A percentile compares a stretch with the other conserved stretches of the same genome.
Conservation (phyloP, 2,888 invertebrate species). For the Mylabris sibirica region DNA sequence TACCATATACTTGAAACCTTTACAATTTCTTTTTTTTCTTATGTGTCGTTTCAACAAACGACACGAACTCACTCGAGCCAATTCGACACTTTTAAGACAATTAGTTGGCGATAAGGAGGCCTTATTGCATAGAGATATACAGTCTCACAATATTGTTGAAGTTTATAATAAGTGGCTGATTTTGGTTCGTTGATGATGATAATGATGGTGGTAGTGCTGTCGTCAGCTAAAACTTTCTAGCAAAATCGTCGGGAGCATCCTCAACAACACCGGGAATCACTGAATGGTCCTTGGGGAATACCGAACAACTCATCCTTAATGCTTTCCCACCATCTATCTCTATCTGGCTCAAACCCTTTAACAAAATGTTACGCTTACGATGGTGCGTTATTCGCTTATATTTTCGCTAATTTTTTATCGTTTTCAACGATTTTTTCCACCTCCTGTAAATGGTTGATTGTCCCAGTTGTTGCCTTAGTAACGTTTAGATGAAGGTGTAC, state of each 20-base stretch:
- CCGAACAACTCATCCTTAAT: slow-evolving; percentile 40
- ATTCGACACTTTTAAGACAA: background rate
- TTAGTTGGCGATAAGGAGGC: background rate
- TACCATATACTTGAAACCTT: background rate
- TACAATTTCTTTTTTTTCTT: background rate
- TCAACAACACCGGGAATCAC: slow-evolving; percentile 38
- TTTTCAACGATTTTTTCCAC: background rate
- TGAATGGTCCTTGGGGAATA: slow-evolving; percentile 41
- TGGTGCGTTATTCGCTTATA: background rate
- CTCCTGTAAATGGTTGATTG: background rate
- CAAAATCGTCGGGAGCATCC: slow-evolving; percentile 39
- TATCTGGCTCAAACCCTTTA: background rate
- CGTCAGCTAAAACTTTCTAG: slow-evolving; percentile 41
- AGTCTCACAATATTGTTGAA: background rate
- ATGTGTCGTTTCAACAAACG: no score
- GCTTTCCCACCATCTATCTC: slow-evolving; percentile 24
- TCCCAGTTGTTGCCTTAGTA: slow-evolving; percentile 31
- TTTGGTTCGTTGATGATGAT: background rate
- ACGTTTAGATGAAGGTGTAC: slow-evolving; percentile 31
- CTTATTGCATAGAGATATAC: background rate
- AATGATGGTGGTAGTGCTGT: slow-evolving; percentile 24
- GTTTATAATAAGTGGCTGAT: slow-evolving; percentile 5
- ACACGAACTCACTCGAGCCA: background rate
- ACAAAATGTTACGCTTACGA: background rate
- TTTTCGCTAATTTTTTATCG: background rate